Base-by-base conservation (phyloP, 2,797 vertebrate genomes). In the Melanotaenia trifasciata region DNA sequence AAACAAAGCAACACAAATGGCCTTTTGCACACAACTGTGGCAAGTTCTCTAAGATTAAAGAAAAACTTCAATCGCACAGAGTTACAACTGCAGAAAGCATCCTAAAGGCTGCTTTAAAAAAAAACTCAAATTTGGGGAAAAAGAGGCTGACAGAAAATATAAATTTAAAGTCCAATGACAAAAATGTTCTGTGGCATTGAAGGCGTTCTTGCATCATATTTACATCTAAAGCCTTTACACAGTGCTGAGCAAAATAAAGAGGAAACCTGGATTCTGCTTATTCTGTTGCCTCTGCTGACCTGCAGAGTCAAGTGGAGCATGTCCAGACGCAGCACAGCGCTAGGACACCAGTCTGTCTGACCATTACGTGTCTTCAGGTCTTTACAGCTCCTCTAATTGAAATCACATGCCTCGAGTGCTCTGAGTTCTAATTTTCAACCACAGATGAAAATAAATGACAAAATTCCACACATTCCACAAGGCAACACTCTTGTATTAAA, bases 391-490 rank as follows among this genome's bases (percentile, higher is more conserved):
- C 64, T 83, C 76, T 89, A 92, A 93, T 93, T 87, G 84, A 88
- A 81, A 90, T 88, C 86, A 89, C 53, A 88, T 87, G 84, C 76
- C 72, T 61, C 0, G 28, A 80, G 58, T 81, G 69, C 86, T 88
- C 74, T 72, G 78, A 83, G 70, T 84, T 81, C 87, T 82, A 83
- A 90, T 75, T 90, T 94, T 93, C 83, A 81, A 75, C 83, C 78
- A 28, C 64, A 61, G 86, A 90, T 85, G 79, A 85, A 91, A 93
- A 90, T 89, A 93, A 91, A 94, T 80, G 82, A 88, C 83, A 90
- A 80, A 83, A 94, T 92, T 89, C 82, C 81, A 90, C 76, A 86
- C 92, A 93, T 93, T 93, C 68, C 89, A 85, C 40, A 40, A 89
- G 74, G 84, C 76, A 80, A 63, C 82, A 83, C 69, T 85, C 77